Percentiles rank a stretch among this genome's conserved stretches.
Conservation (phyloP, 2,113 vertebrate genomes). For the Empidonax alnorum region DNA sequence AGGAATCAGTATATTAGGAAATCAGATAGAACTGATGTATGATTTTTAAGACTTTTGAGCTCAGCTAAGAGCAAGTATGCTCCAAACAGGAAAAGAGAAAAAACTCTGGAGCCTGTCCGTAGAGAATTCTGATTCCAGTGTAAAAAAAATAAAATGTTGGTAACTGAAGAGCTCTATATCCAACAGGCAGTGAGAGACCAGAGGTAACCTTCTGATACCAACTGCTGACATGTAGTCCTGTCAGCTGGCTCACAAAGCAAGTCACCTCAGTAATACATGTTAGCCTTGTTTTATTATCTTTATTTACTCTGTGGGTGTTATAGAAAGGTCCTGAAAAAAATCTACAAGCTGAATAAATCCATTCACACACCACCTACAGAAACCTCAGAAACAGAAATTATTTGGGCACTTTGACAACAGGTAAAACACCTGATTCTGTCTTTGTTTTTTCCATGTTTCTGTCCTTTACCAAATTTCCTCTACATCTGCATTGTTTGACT, state of each 20-base stretch:
- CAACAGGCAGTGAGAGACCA: neutral
- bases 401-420: neutral
- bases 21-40: neutral
- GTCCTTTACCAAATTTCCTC: neutral
- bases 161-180: neutral
- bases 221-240: accelerated
- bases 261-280: neutral
- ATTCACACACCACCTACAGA: neutral
- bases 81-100: neutral
- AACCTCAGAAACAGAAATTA: neutral
- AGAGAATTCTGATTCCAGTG: neutral
- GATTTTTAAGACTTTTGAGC: neutral
- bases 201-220: neutral
- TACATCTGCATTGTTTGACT: neutral
- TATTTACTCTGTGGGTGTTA: neutral
- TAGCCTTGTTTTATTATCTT: neutral
- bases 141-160: neutral
- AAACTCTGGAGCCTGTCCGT: neutral
- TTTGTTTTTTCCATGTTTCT: neutral
- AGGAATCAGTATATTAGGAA: neutral
- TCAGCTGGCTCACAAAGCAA: neutral
- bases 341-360: neutral
- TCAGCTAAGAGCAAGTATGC: neutral
- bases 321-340: neutral
- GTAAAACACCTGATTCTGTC: neutral